Evolutionary conservation across 2,797 vertebrate species (phyloP), one percentile per base, ranked within the genome.

Genomic region (Phoeniculus purpureus): DNA sequence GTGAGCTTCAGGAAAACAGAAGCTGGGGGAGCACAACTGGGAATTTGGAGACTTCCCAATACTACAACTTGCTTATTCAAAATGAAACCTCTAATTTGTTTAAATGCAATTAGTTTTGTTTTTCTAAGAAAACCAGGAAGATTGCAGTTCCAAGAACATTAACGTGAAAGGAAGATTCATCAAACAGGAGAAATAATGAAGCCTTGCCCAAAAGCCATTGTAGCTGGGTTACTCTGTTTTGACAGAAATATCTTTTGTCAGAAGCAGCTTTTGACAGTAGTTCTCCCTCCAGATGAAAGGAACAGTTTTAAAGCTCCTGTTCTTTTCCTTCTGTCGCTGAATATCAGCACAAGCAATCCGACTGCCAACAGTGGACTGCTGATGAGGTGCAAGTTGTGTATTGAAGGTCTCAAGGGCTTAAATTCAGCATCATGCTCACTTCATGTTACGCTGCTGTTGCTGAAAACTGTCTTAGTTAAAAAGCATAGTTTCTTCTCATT

Each of bases 191-290:
- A 72, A 76, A 70, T 50, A 93, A 66, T 27, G 76, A 78, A 90
- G 65, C 15, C 31, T 81, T 50, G 60, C 80, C 60, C 59, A 76
- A 81, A 52, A 31, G 50, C 12, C 45, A 78, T 0, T 21, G n/a
- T 52, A 59, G 59, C 37, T 34, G 27, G 75, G 77, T 62, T 43
- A 37, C 37, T 86, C 71, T 86, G 55, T 75, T 95, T 88, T 83
- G 93, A 84, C 81, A 91, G 70, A 73, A 92, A 66, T 43, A 86
- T 12, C 45, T 93, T 92, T 90, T 86, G 71, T 79, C 60, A 91
- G 82, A 81, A 93, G 40, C 26, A 81, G 51, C 65, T 86, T 94
- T 87, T 93, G 82, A 85, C 76, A 85, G 68, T 60, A 80, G 31
- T 11, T 67, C 12, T 52, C 48, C 90, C 37, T 68, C 47, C 32